phyloP scores from a whole-genome alignment of 2,888 invertebrate species.

The Hirtodrosophila trivittata region DNA sequence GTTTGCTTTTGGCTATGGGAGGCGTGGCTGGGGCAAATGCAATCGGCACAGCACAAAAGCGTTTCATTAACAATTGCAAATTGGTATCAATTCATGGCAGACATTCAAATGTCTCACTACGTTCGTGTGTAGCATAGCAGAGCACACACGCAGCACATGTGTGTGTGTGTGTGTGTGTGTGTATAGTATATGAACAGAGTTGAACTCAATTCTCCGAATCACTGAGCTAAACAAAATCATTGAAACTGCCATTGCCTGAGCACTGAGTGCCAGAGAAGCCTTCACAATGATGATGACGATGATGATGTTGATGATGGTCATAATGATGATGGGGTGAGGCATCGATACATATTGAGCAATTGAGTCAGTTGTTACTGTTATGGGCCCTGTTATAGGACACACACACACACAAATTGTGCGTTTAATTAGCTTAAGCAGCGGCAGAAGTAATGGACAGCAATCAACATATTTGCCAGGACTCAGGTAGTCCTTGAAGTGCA shows the following conservation, averaged over 20 bases:
- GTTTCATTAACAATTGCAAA: conserved; percentile 80
- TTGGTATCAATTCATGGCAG: conserved; percentile 78
- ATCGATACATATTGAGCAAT: conserved; percentile 29
- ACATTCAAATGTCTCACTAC: conserved; percentile 54
- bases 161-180: conserved; percentile 10
- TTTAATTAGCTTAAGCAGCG: conserved; percentile 63
- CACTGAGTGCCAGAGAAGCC: conserved; percentile 29
- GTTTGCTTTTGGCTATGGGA: neutral
- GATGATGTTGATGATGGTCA: neutral
- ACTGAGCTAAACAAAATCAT: conserved; percentile 81
- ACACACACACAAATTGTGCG: conserved; percentile 49
- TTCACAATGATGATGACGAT: conserved; percentile 11
- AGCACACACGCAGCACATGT: conserved; percentile 13
- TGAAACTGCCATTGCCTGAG: conserved; percentile 72
- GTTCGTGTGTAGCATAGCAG: conserved; percentile 31
- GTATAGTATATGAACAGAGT: conserved; percentile 27
- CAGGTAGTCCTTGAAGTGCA: conserved; percentile 36
- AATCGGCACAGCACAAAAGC: conserved; percentile 75
- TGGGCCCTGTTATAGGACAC: conserved; percentile 11
- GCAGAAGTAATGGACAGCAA: conserved; percentile 28
- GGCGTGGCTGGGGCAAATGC: conserved; percentile 51
- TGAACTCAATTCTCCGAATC: conserved; percentile 80
- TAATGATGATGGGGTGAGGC: conserved; percentile 34
- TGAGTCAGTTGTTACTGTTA: conserved; percentile 25
- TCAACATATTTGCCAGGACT: conserved; percentile 19